Base-by-base conservation (phyloP, 2,113 vertebrate species). In the Geothlypis trichas region DNA sequence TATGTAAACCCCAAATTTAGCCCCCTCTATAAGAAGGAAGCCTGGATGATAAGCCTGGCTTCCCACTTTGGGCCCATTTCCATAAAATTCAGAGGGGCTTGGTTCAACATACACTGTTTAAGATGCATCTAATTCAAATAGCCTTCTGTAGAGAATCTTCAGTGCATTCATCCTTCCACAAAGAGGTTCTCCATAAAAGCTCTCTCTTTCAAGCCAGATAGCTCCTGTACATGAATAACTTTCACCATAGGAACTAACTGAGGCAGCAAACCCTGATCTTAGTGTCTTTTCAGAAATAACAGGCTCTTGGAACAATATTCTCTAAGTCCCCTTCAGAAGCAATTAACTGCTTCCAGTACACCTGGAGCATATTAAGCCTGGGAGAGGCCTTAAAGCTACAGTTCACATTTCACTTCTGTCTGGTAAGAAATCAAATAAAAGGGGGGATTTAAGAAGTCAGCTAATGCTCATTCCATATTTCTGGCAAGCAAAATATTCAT, bases 281-380 rank as follows among this genome's bases (percentile, higher is more conserved):
- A 93, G 92, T 76, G 72, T 92, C 94, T 94, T 96, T 93, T 94
- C 91, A 95, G 95, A 96, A 97, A 96, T 96, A 95, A 93, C 95
- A 97, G 97, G 86, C 89, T 97, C 94, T 95, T 89, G 93, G 94
- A 95, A 96, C 91, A 90, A 96, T 62, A 90, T 94, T 97, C 95
- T 95, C 87, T 90, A 95, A 79, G 94, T 95, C 96, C 95, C 95
- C 95, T 97, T 97, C 97, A 96, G 97, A 97, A 97, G 95, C 94
- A 98, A 97, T 98, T 97, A 97, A 97, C 95, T 97, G 95, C 97
- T 98, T 96, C 96, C 90, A 97, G 94, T 97, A 98, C 92, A 98
- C 97, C 97, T 98, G 97, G 97, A 98, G 96, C 92, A 63, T 93
- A 97, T 98, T 97, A 97, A 97, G 94, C 96, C 95, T 93, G 93